Evolutionary conservation across 2,888 invertebrate genomes (phyloP).

Genomic region (Meteorus colon): DNA sequence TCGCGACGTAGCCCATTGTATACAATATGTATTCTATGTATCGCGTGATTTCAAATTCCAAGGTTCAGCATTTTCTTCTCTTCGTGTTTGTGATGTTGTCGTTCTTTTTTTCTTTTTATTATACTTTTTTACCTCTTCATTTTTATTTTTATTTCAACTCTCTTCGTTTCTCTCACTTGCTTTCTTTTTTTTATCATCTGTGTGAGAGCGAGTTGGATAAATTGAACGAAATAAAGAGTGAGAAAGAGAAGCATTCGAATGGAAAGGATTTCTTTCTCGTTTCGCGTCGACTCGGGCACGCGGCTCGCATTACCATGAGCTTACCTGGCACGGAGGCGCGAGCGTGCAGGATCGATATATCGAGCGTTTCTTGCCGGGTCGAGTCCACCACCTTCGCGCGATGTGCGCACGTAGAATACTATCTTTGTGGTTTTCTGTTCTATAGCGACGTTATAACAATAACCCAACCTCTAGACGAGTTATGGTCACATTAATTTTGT

Average conservation of each 20-base stretch:
- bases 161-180: conserved; percentile 13
- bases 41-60: conserved; percentile 41
- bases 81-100: conserved; percentile 18
- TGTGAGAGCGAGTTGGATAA: conserved; percentile 11
- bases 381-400: conserved; percentile 58
- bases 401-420: conserved; percentile 27
- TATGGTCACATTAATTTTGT: conserved; percentile 57
- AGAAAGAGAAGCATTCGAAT: conserved; percentile 30
- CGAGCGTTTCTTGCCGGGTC: conserved; percentile 61
- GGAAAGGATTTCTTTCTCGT: conserved; percentile 43
- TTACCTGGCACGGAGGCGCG: conserved; percentile 44
- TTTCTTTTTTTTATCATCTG: conserved; percentile 18
- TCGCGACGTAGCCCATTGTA: conserved; percentile 25
- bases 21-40: neutral
- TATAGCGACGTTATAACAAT: conserved; percentile 67
- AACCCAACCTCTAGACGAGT: conserved; percentile 59
- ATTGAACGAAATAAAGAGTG: conserved; percentile 7
- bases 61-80: conserved; percentile 25
- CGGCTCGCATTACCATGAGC: conserved; percentile 43
- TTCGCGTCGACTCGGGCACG: conserved; percentile 42
- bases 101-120: neutral
- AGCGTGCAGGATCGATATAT: conserved; percentile 66
- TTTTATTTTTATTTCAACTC: conserved; percentile 14
- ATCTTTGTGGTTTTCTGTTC: conserved; percentile 37
- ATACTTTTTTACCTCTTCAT: neutral